These are phyloP conservation scores for Limosa lapponica DNA, from an alignment of 2,797 vertebrate species.

Conservation along the genomic window DNA sequence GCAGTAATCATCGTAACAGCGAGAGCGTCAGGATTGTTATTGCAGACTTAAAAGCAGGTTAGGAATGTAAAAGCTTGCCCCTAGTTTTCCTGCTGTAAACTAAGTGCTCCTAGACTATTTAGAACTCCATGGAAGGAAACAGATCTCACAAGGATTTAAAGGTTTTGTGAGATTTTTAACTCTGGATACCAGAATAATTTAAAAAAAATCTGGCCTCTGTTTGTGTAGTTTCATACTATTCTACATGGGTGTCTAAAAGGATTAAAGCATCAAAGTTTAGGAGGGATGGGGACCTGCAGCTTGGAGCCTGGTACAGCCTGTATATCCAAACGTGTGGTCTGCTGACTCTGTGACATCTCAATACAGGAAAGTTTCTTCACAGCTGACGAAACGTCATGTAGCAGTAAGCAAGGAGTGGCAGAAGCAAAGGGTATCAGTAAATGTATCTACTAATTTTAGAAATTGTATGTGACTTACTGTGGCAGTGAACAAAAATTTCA, in stretches of 20 bases:
- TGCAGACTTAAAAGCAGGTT: not conserved
- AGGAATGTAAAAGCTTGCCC: not conserved
- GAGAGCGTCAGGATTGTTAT: rapidly evolving
- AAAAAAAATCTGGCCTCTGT: not conserved
- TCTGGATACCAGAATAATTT: not conserved
- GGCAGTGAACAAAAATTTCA: not conserved
- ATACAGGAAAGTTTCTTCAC: not conserved
- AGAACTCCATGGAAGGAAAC: not conserved
- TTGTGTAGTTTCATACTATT: not conserved
- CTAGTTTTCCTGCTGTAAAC: not conserved
- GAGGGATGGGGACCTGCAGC: not conserved
- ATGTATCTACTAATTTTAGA: not conserved
- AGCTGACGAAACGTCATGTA: not conserved
- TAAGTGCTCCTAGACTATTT: not conserved
- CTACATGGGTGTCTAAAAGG: rapidly evolving
- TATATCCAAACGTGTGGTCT: not conserved
- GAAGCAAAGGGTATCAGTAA: not conserved
- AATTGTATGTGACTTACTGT: not conserved
- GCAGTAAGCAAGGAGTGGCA: not conserved
- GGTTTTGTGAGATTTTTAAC: not conserved
- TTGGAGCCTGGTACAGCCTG: not conserved
- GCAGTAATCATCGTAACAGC: not conserved
- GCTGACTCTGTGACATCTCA: not conserved
- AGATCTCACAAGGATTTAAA: not conserved
- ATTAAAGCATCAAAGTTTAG: not conserved